Evolutionary conservation across 2,113 vertebrate species (phyloP).

Genomic region (Irena cyanogastra): DNA sequence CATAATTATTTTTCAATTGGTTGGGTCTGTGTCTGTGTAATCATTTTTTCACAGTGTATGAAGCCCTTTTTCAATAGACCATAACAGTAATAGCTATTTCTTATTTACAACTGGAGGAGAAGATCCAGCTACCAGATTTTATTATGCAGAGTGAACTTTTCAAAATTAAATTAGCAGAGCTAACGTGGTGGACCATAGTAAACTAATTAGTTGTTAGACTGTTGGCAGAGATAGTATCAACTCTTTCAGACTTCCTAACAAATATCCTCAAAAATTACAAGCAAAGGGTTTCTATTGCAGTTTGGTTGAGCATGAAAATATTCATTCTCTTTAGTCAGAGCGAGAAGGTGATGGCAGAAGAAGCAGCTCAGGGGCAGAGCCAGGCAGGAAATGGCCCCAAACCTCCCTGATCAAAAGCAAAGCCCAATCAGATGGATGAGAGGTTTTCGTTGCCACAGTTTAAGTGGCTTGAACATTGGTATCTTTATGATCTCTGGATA

Average conservation of each 20-base stretch:
- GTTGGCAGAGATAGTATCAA: not conserved
- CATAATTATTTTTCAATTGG: slow-evolving; percentile 45
- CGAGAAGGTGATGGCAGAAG: not conserved
- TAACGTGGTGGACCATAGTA: not conserved
- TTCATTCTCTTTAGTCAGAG: not conserved
- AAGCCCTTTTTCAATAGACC: slow-evolving; percentile 29
- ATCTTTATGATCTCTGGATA: not conserved
- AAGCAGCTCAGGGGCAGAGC: not conserved
- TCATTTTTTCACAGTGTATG: slow-evolving; percentile 17
- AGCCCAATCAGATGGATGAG: not conserved
- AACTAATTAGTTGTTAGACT: not conserved
- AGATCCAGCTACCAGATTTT: not conserved
- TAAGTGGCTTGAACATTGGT: not conserved
- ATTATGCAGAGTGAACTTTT: slow-evolving; percentile 22
- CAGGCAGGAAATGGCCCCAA: not conserved
- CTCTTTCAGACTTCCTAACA: not conserved
- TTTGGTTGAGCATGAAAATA: not conserved
- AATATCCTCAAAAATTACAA: not conserved
- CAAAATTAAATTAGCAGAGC: slow-evolving; percentile 11
- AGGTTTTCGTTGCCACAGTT: not conserved
- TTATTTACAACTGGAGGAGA: slow-evolving; percentile 10
- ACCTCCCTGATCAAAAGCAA: not conserved
- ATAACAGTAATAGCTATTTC: not conserved
- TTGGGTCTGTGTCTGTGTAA: slow-evolving; percentile 30
- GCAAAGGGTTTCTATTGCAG: not conserved